Base-by-base conservation (phyloP, 2,113 vertebrate genomes). In the Oostethus manadensis region DNA sequence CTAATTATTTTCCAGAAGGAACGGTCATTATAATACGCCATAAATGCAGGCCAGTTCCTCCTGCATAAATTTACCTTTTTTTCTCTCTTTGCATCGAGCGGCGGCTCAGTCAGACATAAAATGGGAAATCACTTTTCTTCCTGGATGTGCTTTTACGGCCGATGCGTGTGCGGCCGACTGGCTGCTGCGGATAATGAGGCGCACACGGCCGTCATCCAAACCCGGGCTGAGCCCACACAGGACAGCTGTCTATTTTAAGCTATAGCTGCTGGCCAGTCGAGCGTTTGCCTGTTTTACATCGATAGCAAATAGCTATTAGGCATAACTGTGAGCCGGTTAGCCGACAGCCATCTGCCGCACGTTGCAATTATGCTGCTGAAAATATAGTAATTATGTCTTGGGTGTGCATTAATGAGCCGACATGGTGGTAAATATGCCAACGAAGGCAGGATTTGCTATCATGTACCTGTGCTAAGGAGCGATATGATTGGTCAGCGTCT, bases 211-310 rank as follows among this genome's bases (percentile, higher is more conserved):
- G 67, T 76, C 63, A 64, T 75, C 72, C 69, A 49, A 62, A 57
- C 59, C 46, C 62, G 73, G 73, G 74, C 80, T 48, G 66, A 68
- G 68, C 68, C 79, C 66, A 58, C 70, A 61, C 72, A 75, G 76
- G 76, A 80, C 81, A 87, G 71, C 83, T 84, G 79, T 80, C 80
- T 84, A 73, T 83, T 80, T 78, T 76, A 70, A 74, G 80, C 79
- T 71, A 64, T 72, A 76, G 78, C 81, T 77, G 60, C 66, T 76
- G 76, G 78, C 76, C 76, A 73, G 68, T 40, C 20, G 72, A 82
- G 74, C 75, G 82, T 84, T 83, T 83, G 74, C 77, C 82, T 84
- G 85, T 82, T 84, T 81, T 81, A 86, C 80, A 84, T 75, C 67
- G 70, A 81, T 81, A 84, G 80, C 80, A 85, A 85, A 81, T 74